Evolutionary conservation across 1,140 invertebrate genomes (phyloP), one percentile per base, ranked within the genome.

Genomic region (Periplaneta americana): DNA sequence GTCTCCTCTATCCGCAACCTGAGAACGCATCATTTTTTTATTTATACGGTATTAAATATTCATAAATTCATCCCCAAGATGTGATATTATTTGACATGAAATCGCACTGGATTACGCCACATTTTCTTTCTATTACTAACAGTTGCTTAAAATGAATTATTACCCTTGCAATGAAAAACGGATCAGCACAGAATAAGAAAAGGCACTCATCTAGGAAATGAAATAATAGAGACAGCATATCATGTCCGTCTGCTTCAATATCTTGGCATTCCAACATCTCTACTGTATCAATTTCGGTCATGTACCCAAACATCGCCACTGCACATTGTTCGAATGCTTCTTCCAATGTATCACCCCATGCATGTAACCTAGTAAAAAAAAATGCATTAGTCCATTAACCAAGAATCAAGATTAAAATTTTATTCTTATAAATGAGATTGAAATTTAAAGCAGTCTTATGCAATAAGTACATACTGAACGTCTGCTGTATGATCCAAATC

Each of bases 401-500:
- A 13, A 22, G 39, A 57, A 57, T 57, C 22, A 57, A 57, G 39
- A 22, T 57, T 57, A 57, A 57, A 15, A 13, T 15, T 15, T 57
- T 15, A 57, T 13, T 15, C 22, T 15, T 57, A 13, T 57, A 57
- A 57, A 57, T 57, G 39, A 57, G 13, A 57, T 15, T n/a, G n/a
- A n/a, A n/a, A n/a, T n/a, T n/a, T n/a, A n/a, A n/a, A n/a, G n/a
- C n/a, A n/a, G 39, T 57, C 22, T 13, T 57, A 15, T 15, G 13
- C 13, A 75, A 34, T n/a, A n/a, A 10, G 0, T 36, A 93, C 96
- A 96, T 91, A 98, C 96, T 99, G 98, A 34, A 99, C 96, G 90
- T 99, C 98, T 6, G 98, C 98, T 35, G 98, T 98, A 86, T 99
- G 98, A 86, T 99, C 98, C 85, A 99, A 90, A 93, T 99, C 97